Percentiles rank a stretch among this genome's conserved stretches.
These are phyloP conservation scores for Spilosoma lubricipeda DNA, from an alignment of 2,888 invertebrate species.

Conservation along the genomic window DNA sequence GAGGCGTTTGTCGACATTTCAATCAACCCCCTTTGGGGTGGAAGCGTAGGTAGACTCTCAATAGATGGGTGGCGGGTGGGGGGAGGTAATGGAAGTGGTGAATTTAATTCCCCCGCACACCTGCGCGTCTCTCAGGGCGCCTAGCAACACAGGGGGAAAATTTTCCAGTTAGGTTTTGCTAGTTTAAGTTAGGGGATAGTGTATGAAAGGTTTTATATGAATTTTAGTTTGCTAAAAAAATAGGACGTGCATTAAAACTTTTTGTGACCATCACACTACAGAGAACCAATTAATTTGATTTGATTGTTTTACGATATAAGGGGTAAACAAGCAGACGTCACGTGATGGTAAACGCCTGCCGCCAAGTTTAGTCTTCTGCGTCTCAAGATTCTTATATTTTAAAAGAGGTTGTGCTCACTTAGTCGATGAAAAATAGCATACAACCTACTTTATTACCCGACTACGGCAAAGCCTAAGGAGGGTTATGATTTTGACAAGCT, in stretches of 20 bases:
- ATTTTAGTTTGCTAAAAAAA: background rate
- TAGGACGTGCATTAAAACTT: background rate
- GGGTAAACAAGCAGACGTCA: too few relatives aligned
- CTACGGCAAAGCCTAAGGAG: too few relatives aligned
- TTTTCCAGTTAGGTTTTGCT: too few relatives aligned
- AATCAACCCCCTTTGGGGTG: background rate
- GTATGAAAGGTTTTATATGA: background rate
- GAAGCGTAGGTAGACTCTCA: background rate
- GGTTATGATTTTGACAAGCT: too few relatives aligned
- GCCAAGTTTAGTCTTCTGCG: too few relatives aligned
- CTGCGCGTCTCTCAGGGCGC: background rate
- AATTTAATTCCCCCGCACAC: background rate
- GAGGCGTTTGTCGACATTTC: background rate
- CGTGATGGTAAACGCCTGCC: too few relatives aligned
- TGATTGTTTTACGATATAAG: too few relatives aligned
- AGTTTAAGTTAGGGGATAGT: background rate
- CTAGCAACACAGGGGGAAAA: background rate
- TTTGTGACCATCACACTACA: too few relatives aligned
- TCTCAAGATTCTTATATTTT: too few relatives aligned
- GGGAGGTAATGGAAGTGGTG: background rate
- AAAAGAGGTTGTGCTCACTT: too few relatives aligned
- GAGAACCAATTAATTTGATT: background rate
- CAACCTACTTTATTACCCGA: too few relatives aligned
- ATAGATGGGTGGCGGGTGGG: background rate
- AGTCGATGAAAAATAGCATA: too few relatives aligned